Evolutionary conservation across 2,888 invertebrate species (phyloP).

Genomic region (Diogma glabrata): DNA sequence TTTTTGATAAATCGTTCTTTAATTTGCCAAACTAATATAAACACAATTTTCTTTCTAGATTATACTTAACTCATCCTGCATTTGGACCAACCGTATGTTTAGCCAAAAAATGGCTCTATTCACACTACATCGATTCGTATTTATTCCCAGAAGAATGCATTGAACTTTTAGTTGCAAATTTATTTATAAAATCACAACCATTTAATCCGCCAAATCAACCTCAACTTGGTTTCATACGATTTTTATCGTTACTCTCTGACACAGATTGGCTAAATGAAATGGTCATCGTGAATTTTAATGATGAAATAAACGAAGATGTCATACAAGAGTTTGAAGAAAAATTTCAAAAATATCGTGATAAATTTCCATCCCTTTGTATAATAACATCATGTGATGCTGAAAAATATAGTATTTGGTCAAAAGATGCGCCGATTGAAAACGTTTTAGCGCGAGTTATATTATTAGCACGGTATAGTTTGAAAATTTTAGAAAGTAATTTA

Average conservation of each 20-base stretch:
- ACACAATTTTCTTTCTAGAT: too few relatives aligned
- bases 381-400: conserved; percentile 68
- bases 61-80: conserved; percentile 61
- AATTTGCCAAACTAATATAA: too few relatives aligned
- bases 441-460: conserved; percentile 50
- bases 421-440: conserved; percentile 41
- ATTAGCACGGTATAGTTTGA: conserved; percentile 50
- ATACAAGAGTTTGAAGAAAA: conserved; percentile 55
- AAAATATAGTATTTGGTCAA: conserved; percentile 46
- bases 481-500: conserved; percentile 36
- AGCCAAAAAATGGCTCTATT: conserved; percentile 76
- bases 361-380: conserved; percentile 57
- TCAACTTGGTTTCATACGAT: conserved; percentile 52
- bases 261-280: conserved; percentile 69
- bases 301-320: conserved; percentile 60
- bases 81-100: conserved; percentile 71
- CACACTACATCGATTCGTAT: conserved; percentile 60
- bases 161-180: conserved; percentile 67
- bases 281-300: conserved; percentile 76
- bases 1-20: too few relatives aligned
- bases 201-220: conserved; percentile 45
- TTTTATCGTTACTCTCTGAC: conserved; percentile 55
- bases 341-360: conserved; percentile 46
- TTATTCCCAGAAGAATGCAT: conserved; percentile 60
- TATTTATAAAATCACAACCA: conserved; percentile 52